Base-by-base conservation (phyloP, 2,888 invertebrate species). In the Drosophila anceps region DNA sequence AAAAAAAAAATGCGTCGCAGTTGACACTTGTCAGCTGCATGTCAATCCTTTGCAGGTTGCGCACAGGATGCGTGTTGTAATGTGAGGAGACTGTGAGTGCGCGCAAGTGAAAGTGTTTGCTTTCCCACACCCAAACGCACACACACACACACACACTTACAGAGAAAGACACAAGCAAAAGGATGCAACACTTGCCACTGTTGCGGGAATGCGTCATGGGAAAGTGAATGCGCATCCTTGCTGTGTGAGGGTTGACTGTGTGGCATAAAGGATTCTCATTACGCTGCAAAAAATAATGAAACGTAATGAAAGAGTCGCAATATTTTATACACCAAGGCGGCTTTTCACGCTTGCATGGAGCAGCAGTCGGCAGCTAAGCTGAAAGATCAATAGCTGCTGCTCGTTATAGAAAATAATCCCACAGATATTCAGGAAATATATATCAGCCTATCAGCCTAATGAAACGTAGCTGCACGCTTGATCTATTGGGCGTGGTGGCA, bases 41-140 rank as follows among this genome's bases (percentile, higher is more conserved):
- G 72, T 81, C 88, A 86, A 89, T 87, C 88, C 89, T 87, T 86
- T 87, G 89, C 87, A 88, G 77, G 78, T 81, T 82, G 72, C 69
- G 13, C 64, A 79, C 81, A 85, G 84, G 79, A 85, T 84, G 85
- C 60, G 54, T 78, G 70, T 71, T 85, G 84, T 84, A 84, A 84
- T 87, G 76, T 76, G 85, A 85, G 89, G 12, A 76, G 58, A 69
- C 53, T 81, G 70, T 64, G 58, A 33, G 50, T 62, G 37, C 65
- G 53, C 55, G 35, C 54, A 35, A 79, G 81, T 64, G 82, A 87
- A 89, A 84, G 89, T 86, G 89, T 78, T 88, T 80, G 71, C 69
- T 81, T 85, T 88, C 85, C 87, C 87, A 88, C 87, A 53, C 31
- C 53, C 33, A 31, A 15, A 27, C 29, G 8, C 35, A 35, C 31